Percentiles rank a stretch among this genome's conserved stretches.
These are phyloP conservation scores for Spilarctia lutea DNA, from an alignment of 2,888 invertebrate species.

Conservation along the genomic window DNA sequence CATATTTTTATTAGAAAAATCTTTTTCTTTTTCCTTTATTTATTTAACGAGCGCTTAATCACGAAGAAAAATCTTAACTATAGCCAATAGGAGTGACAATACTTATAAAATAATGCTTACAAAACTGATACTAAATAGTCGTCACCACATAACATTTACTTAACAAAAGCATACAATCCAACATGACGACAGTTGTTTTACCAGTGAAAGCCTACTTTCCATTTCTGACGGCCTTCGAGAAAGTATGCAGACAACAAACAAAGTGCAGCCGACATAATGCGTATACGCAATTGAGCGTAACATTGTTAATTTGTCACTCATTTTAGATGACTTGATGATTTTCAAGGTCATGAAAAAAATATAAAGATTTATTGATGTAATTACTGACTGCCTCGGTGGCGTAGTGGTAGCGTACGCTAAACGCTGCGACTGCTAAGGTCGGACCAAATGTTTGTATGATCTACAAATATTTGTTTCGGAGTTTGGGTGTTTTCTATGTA, in stretches of 20 bases:
- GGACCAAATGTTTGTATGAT: no score
- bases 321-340: constrained; percentile 9
- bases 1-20: no score
- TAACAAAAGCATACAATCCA: constrained; percentile 12
- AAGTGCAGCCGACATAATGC: constrained; percentile 5
- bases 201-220: constrained; percentile 53
- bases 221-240: constrained; percentile 38
- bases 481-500: no score
- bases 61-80: not conserved
- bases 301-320: constrained; percentile 19
- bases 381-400: no score
- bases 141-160: constrained; percentile 7
- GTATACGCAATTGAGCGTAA: constrained; percentile 31
- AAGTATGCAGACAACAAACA: constrained; percentile 30
- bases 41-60: no score
- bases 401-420: no score
- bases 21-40: no score
- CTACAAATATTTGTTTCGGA: no score
- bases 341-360: not conserved
- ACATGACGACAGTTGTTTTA: constrained; percentile 14
- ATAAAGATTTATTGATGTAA: not conserved
- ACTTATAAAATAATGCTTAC: not conserved
- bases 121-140: not conserved
- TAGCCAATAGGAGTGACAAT: not conserved
- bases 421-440: no score